These are phyloP conservation scores for Sialia sialis DNA, from an alignment of 2,113 vertebrate genomes.

Conservation along the genomic window DNA sequence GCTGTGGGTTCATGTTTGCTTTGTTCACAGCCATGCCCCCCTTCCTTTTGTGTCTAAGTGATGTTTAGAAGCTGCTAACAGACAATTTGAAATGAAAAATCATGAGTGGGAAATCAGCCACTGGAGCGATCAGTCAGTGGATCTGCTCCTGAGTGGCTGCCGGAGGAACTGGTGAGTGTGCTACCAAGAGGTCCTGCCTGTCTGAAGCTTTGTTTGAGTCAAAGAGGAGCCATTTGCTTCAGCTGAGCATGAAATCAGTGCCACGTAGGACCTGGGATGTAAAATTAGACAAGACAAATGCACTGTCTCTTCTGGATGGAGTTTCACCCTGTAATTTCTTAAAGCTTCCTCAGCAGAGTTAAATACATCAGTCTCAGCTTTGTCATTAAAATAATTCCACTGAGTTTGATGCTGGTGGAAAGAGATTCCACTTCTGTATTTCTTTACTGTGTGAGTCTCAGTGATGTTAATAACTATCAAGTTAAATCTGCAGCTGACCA, in stretches of 20 bases:
- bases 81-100: background rate
- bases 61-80: background rate
- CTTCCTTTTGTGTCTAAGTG: background rate
- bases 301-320: background rate
- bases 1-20: rapidly evolving
- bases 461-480: background rate
- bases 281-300: background rate
- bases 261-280: rapidly evolving
- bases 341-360: background rate
- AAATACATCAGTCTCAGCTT: background rate
- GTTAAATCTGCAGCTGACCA: background rate
- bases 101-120: background rate
- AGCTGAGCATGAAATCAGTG: background rate
- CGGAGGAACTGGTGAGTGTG: background rate
- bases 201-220: background rate
- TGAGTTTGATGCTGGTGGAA: background rate
- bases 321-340: background rate
- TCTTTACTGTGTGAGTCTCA: background rate
- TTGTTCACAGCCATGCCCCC: background rate
- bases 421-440: background rate
- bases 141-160: background rate
- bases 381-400: background rate
- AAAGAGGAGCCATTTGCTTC: background rate
- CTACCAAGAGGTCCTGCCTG: background rate
- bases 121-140: background rate